Percentiles rank a stretch among this genome's conserved stretches.
Evolutionary conservation across 2,797 vertebrate genomes (phyloP).

Genomic region (Pogoniulus pusillus): DNA sequence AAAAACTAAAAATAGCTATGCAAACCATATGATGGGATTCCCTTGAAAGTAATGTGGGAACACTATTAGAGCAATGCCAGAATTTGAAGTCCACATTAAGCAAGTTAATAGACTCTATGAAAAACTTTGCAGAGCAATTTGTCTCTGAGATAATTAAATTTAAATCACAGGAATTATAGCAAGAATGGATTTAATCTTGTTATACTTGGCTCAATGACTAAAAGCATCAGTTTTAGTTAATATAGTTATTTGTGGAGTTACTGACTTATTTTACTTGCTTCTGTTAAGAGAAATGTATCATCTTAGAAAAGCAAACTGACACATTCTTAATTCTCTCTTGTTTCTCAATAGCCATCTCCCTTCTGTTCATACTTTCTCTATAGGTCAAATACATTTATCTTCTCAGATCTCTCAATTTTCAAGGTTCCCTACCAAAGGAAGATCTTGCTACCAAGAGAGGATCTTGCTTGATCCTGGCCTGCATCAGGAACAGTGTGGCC

Average conservation of each 20-base stretch:
- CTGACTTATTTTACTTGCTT: background rate
- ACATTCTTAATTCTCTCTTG: background rate
- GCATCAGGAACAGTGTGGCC: too few species aligned
- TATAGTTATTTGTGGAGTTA: background rate
- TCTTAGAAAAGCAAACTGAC: background rate
- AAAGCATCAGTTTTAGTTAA: constrained; percentile 6
- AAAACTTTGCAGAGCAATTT: constrained; percentile 23
- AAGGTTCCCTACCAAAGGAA: background rate
- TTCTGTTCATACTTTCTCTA: background rate
- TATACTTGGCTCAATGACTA: constrained; percentile 9
- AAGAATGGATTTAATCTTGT: constrained; percentile 32
- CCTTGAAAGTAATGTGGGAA: background rate
- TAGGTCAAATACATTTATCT: background rate
- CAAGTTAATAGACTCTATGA: background rate
- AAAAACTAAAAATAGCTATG: constrained; percentile 22
- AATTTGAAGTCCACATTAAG: background rate
- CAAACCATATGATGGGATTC: background rate
- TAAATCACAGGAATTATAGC: constrained; percentile 20
- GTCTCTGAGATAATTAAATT: background rate
- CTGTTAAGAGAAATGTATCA: background rate
- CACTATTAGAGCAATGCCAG: background rate
- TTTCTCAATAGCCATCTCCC: background rate
- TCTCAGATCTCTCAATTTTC: constrained; percentile 26
- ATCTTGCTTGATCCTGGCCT: too few species aligned
- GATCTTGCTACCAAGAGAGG: too few species aligned